These are phyloP conservation scores for Pangasius mekongensis DNA, from an alignment of 2,797 vertebrate genomes.

Conservation along the genomic window DNA sequence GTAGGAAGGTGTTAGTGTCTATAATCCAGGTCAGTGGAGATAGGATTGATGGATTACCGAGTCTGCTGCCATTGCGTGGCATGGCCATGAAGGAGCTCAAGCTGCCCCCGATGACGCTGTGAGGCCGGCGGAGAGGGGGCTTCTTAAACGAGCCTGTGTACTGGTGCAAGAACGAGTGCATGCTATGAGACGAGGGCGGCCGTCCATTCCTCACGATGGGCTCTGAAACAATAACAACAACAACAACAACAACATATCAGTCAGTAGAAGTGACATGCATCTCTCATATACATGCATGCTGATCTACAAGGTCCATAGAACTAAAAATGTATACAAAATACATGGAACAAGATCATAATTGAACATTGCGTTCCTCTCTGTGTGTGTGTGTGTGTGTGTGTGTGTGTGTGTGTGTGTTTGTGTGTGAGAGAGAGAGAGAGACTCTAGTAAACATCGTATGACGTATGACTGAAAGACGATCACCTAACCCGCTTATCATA, in stretches of 20 bases:
- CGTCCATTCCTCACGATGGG: conserved; percentile 99
- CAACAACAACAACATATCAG: background rate
- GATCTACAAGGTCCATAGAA: background rate
- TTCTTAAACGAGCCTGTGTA: conserved; percentile 99
- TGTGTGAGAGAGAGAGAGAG: no score
- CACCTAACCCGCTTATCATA: conserved; percentile 32
- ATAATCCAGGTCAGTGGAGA: background rate
- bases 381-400: background rate
- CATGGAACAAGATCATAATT: background rate
- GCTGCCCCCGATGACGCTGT: conserved; percentile 96
- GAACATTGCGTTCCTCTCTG: background rate
- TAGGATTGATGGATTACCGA: conserved; percentile 81
- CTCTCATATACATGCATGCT: background rate
- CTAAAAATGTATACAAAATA: background rate
- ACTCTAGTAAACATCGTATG: background rate
- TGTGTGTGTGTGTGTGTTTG: background rate
- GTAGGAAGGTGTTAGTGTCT: background rate
- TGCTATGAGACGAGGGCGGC: conserved; percentile 95
- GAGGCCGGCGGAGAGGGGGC: conserved; percentile 91
- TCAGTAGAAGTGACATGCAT: background rate
- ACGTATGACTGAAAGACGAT: conserved; percentile 11
- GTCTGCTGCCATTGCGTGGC: conserved; percentile 95
- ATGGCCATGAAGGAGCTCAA: conserved; percentile 98
- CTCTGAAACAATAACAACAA: conserved; percentile 75
- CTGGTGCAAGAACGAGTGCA: conserved; percentile 99